Percentiles rank a stretch among this genome's conserved stretches.
Conservation (phyloP, 2,797 vertebrate genomes). For the Todus mexicanus region DNA sequence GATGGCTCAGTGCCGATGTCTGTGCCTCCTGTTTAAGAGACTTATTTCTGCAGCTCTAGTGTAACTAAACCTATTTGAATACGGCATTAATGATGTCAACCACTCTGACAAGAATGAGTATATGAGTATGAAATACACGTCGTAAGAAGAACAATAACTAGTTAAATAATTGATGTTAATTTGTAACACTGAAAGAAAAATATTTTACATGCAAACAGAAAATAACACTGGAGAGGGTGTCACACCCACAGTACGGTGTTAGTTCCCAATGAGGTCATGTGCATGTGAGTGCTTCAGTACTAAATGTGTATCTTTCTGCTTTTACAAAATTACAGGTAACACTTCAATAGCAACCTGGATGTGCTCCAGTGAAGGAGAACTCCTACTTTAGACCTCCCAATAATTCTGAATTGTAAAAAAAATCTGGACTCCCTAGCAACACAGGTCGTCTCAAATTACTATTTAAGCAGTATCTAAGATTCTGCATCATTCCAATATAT, state of each 20-base stretch:
- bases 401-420: slow-evolving; percentile 5
- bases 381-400: neutral
- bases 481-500: neutral
- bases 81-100: neutral
- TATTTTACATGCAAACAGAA: neutral
- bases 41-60: neutral
- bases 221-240: neutral
- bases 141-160: neutral
- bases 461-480: neutral
- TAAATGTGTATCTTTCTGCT: neutral
- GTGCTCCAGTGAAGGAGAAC: neutral
- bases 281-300: neutral
- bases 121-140: neutral
- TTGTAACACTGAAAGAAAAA: neutral
- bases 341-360: neutral
- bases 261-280: neutral
- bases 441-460: slow-evolving; percentile 13
- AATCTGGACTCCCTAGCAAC: slow-evolving; percentile 31
- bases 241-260: neutral
- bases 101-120: neutral
- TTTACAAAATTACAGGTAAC: slow-evolving; percentile 35
- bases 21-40: neutral
- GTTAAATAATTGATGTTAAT: neutral
- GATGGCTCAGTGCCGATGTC: neutral
- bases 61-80: neutral